Conservation (phyloP, 2,113 vertebrate species). For the Taxidea taxus region DNA sequence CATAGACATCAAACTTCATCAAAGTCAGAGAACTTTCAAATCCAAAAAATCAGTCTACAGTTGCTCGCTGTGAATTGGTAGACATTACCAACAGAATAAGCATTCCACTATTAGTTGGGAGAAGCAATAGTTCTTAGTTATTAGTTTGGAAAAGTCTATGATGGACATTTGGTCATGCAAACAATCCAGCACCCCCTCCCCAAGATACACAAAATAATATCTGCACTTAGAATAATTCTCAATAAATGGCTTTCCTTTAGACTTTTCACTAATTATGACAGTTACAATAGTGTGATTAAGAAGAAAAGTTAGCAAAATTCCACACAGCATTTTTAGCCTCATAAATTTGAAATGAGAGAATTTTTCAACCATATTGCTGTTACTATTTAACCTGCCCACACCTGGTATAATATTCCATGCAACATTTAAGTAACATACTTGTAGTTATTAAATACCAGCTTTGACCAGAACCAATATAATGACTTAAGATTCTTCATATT, state of each 20-base stretch:
- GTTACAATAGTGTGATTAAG: slow-evolving; percentile 9
- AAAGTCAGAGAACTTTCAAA: background rate
- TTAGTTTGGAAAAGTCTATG: background rate
- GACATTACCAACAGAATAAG: background rate
- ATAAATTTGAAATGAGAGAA: slow-evolving; percentile 62
- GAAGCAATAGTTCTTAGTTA: background rate
- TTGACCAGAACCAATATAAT: slow-evolving; percentile 10
- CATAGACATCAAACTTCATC: background rate
- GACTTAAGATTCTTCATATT: slow-evolving; percentile 24
- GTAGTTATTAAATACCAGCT: slow-evolving; percentile 23
- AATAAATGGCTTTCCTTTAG: background rate
- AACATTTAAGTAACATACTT: background rate
- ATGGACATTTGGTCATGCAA: background rate
- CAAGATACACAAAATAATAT: background rate
- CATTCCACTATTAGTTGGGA: background rate
- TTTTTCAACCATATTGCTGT: slow-evolving; percentile 31
- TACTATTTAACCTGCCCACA: slow-evolving; percentile 48
- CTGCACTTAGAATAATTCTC: background rate
- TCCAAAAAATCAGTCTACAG: background rate
- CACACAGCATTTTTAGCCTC: slow-evolving; percentile 3
- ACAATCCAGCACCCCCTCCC: background rate
- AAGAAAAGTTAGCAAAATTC: slow-evolving; percentile 11
- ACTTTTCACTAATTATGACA: slow-evolving; percentile 22
- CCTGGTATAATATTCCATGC: slow-evolving; percentile 33
- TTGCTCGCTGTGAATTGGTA: background rate